These are phyloP conservation scores for Nothoprocta pentlandii DNA, from an alignment of 2,113 vertebrate species.

Conservation along the genomic window DNA sequence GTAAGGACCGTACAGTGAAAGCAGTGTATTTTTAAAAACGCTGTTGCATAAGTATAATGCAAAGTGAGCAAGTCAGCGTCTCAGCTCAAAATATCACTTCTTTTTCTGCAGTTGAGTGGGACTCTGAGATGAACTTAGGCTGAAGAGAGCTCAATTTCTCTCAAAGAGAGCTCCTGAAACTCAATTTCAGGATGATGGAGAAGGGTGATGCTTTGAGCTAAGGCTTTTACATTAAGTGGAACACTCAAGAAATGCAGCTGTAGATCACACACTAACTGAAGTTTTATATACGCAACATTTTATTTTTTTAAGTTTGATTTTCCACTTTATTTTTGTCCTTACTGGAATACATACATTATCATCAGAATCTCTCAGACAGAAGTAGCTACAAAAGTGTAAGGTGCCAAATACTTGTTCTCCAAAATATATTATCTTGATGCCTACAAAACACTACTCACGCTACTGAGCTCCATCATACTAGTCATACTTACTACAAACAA, in stretches of 20 bases:
- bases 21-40: background rate
- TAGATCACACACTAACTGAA: background rate
- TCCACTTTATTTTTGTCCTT: background rate
- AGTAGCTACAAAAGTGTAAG: background rate
- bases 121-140: background rate
- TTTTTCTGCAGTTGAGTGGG: background rate
- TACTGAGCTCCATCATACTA: rapidly evolving
- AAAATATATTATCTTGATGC: background rate
- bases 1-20: background rate
- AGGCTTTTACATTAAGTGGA: background rate
- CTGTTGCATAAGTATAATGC: background rate
- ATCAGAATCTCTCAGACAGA: background rate
- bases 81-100: background rate
- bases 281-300: background rate
- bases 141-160: background rate
- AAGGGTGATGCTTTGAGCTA: background rate
- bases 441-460: background rate
- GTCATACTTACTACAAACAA: background rate
- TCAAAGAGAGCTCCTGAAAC: background rate
- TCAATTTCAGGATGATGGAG: background rate
- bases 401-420: background rate
- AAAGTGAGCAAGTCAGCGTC: background rate
- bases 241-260: background rate
- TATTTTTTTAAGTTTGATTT: background rate
- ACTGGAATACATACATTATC: background rate